Percentiles rank a stretch among this genome's conserved stretches.
Conservation (phyloP, 2,797 vertebrate species). For the Sitta carolinensis region DNA sequence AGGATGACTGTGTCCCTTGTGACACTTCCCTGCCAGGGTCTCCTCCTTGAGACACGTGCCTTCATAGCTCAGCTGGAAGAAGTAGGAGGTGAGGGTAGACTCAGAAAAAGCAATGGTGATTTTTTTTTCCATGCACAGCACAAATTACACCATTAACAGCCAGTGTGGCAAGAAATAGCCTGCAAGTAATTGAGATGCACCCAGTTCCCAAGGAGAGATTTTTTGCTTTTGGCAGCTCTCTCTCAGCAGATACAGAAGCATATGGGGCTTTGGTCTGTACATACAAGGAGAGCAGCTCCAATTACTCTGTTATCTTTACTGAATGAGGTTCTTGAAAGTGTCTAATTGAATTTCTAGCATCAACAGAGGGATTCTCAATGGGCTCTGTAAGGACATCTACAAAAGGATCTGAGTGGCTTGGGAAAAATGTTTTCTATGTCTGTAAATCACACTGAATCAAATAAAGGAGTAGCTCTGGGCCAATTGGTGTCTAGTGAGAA, state of each 20-base stretch:
- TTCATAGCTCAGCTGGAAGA: neutral
- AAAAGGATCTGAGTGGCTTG: neutral
- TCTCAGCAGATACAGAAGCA: neutral
- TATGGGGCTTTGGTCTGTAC: neutral
- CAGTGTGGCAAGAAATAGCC: neutral
- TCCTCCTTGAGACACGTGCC: accelerated
- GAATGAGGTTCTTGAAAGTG: neutral
- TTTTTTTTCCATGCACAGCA: neutral
- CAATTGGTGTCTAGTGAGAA: neutral
- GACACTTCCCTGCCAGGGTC: neutral
- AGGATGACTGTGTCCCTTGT: neutral
- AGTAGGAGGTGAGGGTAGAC: neutral
- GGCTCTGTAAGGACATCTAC: neutral
- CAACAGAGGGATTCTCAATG: neutral
- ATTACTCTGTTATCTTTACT: neutral
- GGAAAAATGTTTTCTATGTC: neutral
- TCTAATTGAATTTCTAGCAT: neutral
- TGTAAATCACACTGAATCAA: neutral
- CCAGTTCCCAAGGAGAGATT: neutral
- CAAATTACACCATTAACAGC: neutral
- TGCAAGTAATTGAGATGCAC: neutral
- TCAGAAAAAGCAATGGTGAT: neutral
- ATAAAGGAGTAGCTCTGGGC: neutral
- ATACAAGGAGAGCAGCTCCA: neutral
- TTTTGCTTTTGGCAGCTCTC: neutral